Conservation (phyloP, 1,140 invertebrate species). For the Drosophila kurseongensis region DNA sequence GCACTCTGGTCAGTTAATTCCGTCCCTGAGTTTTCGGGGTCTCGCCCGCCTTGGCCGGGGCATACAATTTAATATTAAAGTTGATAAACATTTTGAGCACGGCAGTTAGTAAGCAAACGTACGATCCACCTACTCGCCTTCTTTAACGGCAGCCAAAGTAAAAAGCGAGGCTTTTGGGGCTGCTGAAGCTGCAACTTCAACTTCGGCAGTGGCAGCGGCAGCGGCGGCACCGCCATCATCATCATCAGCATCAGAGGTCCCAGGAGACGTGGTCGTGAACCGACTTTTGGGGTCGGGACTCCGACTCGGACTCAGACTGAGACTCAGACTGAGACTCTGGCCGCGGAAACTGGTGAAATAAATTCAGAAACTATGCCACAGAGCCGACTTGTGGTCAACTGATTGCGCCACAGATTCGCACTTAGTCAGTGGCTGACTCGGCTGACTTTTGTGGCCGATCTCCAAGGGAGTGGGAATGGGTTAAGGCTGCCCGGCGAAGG, state of each 20-base stretch:
- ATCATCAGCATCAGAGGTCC: conserved; percentile 44
- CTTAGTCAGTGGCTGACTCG: conserved; percentile 73
- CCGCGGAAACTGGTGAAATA: conserved; percentile 66
- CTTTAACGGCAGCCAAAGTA: conserved; percentile 69
- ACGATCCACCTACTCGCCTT: conserved; percentile 84
- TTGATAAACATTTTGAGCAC: conserved; percentile 84
- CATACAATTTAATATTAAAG: conserved; percentile 84
- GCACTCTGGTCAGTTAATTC: not conserved
- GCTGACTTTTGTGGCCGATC: conserved; percentile 32
- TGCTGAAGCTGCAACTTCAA: conserved; percentile 54
- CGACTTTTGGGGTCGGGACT: conserved; percentile 54
- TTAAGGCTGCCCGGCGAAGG: not conserved
- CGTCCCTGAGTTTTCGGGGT: conserved; percentile 28
- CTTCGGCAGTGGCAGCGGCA: conserved; percentile 36
- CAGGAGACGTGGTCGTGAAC: conserved; percentile 66
- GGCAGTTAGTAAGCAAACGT: conserved; percentile 84
- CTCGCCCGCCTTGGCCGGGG: conserved; percentile 48
- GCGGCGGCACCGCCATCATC: conserved; percentile 54
- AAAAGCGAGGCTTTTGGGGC: conserved; percentile 17
- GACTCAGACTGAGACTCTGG: conserved; percentile 2
- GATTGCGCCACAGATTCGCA: conserved; percentile 83
- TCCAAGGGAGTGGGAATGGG: conserved; percentile 14
- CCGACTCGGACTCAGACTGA: conserved; percentile 12
- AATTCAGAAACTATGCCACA: conserved; percentile 79
- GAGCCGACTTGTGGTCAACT: conserved; percentile 60